Evolutionary conservation across 2,113 vertebrate species (phyloP), one percentile per base, ranked within the genome.

Genomic region (Stigmatopora nigra): DNA sequence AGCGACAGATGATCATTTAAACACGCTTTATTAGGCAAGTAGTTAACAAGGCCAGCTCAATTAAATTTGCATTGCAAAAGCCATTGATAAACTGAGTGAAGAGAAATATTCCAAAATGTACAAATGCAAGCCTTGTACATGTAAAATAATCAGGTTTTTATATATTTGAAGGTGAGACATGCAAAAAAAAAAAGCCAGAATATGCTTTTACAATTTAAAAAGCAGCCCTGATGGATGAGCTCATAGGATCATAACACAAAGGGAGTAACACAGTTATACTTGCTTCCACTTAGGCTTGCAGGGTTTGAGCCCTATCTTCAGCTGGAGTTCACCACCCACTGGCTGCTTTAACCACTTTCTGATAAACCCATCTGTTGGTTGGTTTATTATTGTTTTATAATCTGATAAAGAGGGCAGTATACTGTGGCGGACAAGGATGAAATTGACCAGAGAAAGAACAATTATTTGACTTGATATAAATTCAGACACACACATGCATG

Each of bases 321-420:
- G 76, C 81, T 82, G 64, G 80, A 75, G 82, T 80, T 15, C 80
- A 67, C 85, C 88, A 78, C 89, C 88, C 79, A 80, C 89, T 79
- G 89, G 79, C 82, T 68, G 73, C 79, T 82, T 89, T 85, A 87
- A 88, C 82, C 78, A 77, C 80, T 84, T 77, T 83, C 83, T 89
- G 85, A 89, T 87, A 87, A 88, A 88, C 88, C 90, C 90, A 92
- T 92, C 90, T 92, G 90, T 89, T 86, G 82, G 90, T 89, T 86
- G 82, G 82, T 82, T 86, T 88, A 86, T 89, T 88, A 92, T 90
- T 90, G 86, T 72, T 22, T 88, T 74, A 68, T 74, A 63, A 79
- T 80, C 79, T 71, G 80, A 79, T 78, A 80, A 83, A 78, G 83
- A 78, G 76, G 5, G 76, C 73, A 72, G 80, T 78, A 75, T n/a